Base-by-base conservation (phyloP, 2,888 invertebrate genomes). In the Eupithecia pulchellata region DNA sequence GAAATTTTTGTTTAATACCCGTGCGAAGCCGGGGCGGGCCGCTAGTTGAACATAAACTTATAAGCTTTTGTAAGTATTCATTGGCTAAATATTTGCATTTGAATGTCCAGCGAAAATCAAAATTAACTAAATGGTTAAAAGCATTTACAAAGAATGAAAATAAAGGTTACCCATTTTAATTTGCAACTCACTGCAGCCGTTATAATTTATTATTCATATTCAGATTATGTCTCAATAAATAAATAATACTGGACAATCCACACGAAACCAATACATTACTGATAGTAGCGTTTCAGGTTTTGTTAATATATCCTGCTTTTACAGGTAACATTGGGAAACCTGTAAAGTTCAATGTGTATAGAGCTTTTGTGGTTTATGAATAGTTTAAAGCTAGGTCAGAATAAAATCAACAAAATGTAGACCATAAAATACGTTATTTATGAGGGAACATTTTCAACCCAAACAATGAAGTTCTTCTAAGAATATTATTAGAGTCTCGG, bases 151-250 rank as follows among this genome's bases (percentile, higher is more conserved):
- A 52, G 11, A 52, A 25, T 25, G 3, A 52, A 52, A n/a, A 30
- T 30, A 61, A 65, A 39, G 36, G 39, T 66, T 57, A 66, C 66
- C 65, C 69, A 52, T 69, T 66, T 69, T 62, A 61, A 55, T 32
- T 62, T 66, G 65, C 60, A 71, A 64, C 60, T 66, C 65, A 62
- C 27, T 30, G 55, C 30, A 39, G 32, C 25, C 39, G 36, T 55
- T 66, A 47, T 55, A 29, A 25, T 52, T 11, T n/a, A n/a, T n/a
- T n/a, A n/a, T n/a, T n/a, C n/a, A n/a, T n/a, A n/a, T n/a, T 0
- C 27, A 57, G 57, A 27, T 57, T 29, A 29, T 57, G 6, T 57
- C 57, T 57, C 57, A 29, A 57, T 57, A 57, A 27, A 29, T 17
- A 6, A 29, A 13, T 29, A 4, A 52, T 20, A n/a, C n/a, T n/a